These are phyloP conservation scores for Noctua pronuba DNA, from an alignment of 2,888 invertebrate species.

Conservation along the genomic window DNA sequence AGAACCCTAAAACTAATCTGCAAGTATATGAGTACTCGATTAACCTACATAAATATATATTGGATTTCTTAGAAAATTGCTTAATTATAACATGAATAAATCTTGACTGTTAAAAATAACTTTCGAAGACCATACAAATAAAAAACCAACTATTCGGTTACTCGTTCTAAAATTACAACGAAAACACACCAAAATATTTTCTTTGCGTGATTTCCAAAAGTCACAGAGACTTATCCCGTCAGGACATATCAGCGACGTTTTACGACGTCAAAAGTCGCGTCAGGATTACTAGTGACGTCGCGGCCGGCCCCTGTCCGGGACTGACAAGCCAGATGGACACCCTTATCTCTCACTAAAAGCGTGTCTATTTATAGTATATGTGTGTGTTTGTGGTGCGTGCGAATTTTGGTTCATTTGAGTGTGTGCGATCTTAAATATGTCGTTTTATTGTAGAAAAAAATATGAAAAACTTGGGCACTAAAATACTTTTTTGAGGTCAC, in stretches of 20 bases:
- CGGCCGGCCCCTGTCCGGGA: slow-evolving; percentile 69
- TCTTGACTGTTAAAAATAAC: not conserved
- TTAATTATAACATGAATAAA: not conserved
- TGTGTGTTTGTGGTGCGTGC: slow-evolving; percentile 17
- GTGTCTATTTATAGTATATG: slow-evolving; percentile 59
- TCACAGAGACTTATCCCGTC: slow-evolving; percentile 70
- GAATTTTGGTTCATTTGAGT: slow-evolving; percentile 4
- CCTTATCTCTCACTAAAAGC: slow-evolving; percentile 70
- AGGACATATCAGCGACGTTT: slow-evolving; percentile 71
- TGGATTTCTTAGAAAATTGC: not conserved
- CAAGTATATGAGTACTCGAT: not conserved
- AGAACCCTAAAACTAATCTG: too few relatives aligned
- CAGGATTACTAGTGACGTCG: slow-evolving; percentile 71
- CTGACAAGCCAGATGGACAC: slow-evolving; percentile 72
- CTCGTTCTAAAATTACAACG: slow-evolving; percentile 38
- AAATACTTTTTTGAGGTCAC: not conserved
- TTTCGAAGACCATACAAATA: not conserved
- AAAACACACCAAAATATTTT: slow-evolving; percentile 64
- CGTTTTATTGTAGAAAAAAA: not conserved
- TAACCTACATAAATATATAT: not conserved
- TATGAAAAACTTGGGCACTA: not conserved
- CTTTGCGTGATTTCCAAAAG: slow-evolving; percentile 65
- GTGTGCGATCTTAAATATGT: not conserved
- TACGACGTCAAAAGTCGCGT: slow-evolving; percentile 72
- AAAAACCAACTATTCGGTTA: not conserved